Evolutionary conservation across 2,888 invertebrate genomes (phyloP), one percentile per base, ranked within the genome.

Genomic region (Norana najaformis): DNA sequence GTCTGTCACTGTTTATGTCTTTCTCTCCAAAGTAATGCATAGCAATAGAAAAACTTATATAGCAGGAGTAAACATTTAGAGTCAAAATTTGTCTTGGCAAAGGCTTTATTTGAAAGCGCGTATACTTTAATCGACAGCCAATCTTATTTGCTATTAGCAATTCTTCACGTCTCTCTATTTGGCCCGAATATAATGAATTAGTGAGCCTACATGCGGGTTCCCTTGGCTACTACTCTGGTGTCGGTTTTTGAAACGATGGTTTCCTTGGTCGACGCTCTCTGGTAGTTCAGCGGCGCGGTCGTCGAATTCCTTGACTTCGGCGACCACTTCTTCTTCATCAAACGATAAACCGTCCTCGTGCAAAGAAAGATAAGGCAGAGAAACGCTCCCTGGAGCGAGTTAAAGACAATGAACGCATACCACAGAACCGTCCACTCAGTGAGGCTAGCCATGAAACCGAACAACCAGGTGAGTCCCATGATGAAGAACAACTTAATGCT

Each of bases 341-440:
- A 89, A 30, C 90, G 90, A 90, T 91, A 89, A 0, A 94, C 94
- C 89, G 93, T 93, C 88, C 90, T 92, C 35, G 93, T 94, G 91
- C 93, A 93, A 30, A 94, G 92, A 92, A 94, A 94, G 23, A 93
- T 92, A 34, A 93, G 90, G 41, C 92, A 93, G 89, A 96, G 96
- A 92, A 96, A 95, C 91, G 96, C 95, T 83, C 96, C 96, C 95
- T 96, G 95, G 90, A 94, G 93, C 5, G 95, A 94, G 92, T 95
- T 95, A 90, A 95, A 92, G 20, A 95, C 91, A 4, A 95, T 95
- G 93, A 95, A 95, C 5, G 95, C 93, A 92, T 95, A 95, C 95
- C 95, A 95, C 38, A 95, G 93, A 0, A 93, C 93, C 23, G 93
- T 91, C 37, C 93, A 91, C 11, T 94, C 93, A 0, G 93, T 91